Evolutionary conservation across 2,888 invertebrate species (phyloP).

Genomic region (Tipula helvola): DNA sequence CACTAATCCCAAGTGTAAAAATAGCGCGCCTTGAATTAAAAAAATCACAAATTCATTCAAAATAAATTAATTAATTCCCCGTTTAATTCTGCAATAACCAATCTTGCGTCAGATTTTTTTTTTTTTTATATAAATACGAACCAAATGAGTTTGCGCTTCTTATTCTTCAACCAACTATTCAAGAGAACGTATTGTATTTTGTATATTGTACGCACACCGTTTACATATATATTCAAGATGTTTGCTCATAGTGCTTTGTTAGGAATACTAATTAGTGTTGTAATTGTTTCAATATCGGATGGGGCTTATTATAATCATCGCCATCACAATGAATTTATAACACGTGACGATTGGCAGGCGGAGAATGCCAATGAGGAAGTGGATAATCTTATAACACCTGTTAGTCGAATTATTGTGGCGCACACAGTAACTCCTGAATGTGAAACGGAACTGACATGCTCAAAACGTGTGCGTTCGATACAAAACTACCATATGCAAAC

Average conservation of each 20-base stretch:
- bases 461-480: slow-evolving; percentile 44
- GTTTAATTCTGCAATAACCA: background rate
- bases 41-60: background rate
- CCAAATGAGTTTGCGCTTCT: background rate
- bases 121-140: background rate
- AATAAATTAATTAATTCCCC: background rate
- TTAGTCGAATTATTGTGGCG: slow-evolving; percentile 42
- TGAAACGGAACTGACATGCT: slow-evolving; percentile 42
- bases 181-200: background rate
- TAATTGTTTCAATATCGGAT: background rate
- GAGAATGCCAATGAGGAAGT: slow-evolving; percentile 37
- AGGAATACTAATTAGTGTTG: background rate
- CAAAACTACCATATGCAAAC: slow-evolving; percentile 60
- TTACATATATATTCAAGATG: background rate
- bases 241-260: background rate
- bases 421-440: slow-evolving; percentile 27
- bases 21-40: no score
- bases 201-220: background rate
- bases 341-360: slow-evolving; percentile 51
- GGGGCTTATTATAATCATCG: background rate
- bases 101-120: background rate
- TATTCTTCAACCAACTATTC: background rate
- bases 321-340: slow-evolving; percentile 32
- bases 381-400: slow-evolving; percentile 35
- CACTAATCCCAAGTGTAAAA: no score